Evolutionary conservation across 2,113 vertebrate genomes (phyloP).

Genomic region (Lophotis ruficrista): DNA sequence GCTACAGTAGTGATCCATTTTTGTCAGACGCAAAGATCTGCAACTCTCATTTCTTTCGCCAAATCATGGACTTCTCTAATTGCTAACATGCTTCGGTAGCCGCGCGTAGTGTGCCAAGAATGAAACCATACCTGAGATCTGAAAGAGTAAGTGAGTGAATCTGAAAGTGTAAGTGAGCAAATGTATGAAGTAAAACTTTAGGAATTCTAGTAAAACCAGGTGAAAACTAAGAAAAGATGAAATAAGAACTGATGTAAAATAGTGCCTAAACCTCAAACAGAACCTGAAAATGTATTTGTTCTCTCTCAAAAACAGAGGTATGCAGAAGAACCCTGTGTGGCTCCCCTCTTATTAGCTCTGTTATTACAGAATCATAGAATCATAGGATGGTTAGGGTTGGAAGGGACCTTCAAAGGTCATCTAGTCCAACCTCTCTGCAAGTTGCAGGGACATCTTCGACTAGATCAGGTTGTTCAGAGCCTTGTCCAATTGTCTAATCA

Average conservation of each 20-base stretch:
- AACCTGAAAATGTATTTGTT: background rate
- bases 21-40: background rate
- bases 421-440: too few relatives aligned
- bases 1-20: background rate
- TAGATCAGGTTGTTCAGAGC: too few relatives aligned
- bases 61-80: background rate
- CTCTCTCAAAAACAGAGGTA: background rate
- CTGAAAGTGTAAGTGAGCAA: background rate
- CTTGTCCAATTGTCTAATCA: background rate
- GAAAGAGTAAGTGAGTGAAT: too few relatives aligned
- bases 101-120: rapidly evolving
- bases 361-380: background rate
- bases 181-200: background rate
- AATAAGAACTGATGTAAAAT: background rate
- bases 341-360: background rate
- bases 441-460: too few relatives aligned
- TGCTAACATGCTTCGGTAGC: background rate
- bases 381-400: too few relatives aligned
- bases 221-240: background rate
- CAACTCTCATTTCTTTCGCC: background rate
- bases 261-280: background rate
- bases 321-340: rapidly evolving
- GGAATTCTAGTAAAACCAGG: slow-evolving; percentile 29
- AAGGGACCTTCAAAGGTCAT: too few relatives aligned
- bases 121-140: background rate